A percentile compares a stretch with the other conserved stretches of the same genome.
Conservation (phyloP, 1,140 invertebrate genomes). For the Meloidogyne exigua region DNA sequence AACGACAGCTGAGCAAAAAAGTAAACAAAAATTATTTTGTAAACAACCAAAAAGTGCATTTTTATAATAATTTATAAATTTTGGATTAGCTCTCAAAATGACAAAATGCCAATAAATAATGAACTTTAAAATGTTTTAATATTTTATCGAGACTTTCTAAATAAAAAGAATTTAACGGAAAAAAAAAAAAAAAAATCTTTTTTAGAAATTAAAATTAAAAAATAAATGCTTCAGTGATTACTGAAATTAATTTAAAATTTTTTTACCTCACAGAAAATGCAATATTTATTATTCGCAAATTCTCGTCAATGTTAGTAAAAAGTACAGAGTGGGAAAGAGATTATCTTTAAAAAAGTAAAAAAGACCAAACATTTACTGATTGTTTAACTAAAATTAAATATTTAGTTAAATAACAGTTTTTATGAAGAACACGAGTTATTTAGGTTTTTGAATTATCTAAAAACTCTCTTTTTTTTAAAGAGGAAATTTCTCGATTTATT, state of each 20-base stretch:
- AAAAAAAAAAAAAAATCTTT: no score
- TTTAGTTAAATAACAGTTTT: neutral
- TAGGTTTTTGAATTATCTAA: neutral
- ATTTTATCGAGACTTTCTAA: no score
- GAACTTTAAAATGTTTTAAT: no score
- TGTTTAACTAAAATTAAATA: neutral
- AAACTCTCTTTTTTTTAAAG: slow-evolving; percentile 10
- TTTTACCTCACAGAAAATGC: neutral
- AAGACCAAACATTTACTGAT: slow-evolving; percentile 5
- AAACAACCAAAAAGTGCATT: neutral
- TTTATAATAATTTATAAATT: neutral
- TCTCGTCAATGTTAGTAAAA: neutral
- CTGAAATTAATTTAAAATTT: neutral
- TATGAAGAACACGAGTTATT: neutral
- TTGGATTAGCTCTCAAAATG: neutral
- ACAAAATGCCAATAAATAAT: neutral
- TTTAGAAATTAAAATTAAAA: no score
- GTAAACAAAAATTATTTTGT: neutral
- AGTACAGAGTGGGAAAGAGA: neutral
- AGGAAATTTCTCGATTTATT: neutral
- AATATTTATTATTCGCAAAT: neutral
- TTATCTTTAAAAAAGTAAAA: neutral
- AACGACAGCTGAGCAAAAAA: neutral
- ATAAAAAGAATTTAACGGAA: no score
- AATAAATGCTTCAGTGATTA: neutral